phyloP scores from a whole-genome alignment of 2,888 invertebrate species.

The Lochmaea capreae region DNA sequence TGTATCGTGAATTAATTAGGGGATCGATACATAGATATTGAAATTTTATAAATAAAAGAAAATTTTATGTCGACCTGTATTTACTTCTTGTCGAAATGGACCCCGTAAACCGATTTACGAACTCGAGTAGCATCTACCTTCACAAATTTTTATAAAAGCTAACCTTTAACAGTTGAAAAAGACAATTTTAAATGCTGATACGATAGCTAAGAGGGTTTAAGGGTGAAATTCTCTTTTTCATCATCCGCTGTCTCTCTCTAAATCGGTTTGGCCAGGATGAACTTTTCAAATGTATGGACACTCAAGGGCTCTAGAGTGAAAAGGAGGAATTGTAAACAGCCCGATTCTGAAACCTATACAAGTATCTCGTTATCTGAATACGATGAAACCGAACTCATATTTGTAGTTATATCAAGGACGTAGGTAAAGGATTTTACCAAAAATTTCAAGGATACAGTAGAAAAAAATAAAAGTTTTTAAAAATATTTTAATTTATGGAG shows the following conservation, averaged over 20 bases:
- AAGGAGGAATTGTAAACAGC: slow-evolving; percentile 57
- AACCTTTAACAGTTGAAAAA: slow-evolving; percentile 50
- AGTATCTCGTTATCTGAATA: slow-evolving; percentile 61
- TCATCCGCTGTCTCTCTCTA: slow-evolving; percentile 18
- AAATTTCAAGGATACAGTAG: too few relatives aligned
- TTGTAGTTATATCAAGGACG: slow-evolving; percentile 40
- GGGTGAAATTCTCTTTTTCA: slow-evolving; percentile 36
- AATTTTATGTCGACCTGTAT: too few relatives aligned
- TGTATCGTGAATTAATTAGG: slow-evolving; percentile 23
- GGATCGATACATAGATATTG: slow-evolving; percentile 17
- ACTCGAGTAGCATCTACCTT: slow-evolving; percentile 23
- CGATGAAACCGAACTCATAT: slow-evolving; percentile 46
- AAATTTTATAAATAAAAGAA: neutral
- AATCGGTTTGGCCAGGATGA: slow-evolving; percentile 49
- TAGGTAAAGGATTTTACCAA: neutral
- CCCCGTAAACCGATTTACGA: slow-evolving; percentile 11
- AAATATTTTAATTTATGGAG: too few relatives aligned
- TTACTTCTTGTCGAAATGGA: slow-evolving; percentile 15
- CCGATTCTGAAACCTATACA: slow-evolving; percentile 60
- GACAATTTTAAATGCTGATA: slow-evolving; percentile 40
- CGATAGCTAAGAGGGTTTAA: slow-evolving; percentile 22
- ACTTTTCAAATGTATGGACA: slow-evolving; percentile 54
- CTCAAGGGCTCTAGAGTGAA: slow-evolving; percentile 54
- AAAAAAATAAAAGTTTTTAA: too few relatives aligned
- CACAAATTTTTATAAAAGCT: slow-evolving; percentile 44